A percentile compares a stretch with the other conserved stretches of the same genome.
These are phyloP conservation scores for Desoria tigrina DNA, from an alignment of 2,888 invertebrate species.

Conservation along the genomic window DNA sequence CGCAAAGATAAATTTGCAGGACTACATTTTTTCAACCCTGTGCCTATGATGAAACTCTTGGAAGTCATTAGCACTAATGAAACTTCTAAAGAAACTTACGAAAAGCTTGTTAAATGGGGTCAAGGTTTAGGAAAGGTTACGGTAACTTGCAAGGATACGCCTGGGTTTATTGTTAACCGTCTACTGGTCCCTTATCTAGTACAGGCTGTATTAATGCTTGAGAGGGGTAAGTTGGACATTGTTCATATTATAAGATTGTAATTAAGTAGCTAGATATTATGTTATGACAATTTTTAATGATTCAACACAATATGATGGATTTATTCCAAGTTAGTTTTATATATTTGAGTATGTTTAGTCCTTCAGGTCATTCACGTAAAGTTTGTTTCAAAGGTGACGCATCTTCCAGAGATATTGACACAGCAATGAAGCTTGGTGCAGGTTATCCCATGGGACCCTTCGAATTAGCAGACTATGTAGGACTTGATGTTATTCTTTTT, in stretches of 20 bases:
- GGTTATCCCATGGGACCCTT: slow-evolving; percentile 89
- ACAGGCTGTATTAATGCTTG: slow-evolving; percentile 63
- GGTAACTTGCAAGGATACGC: slow-evolving; percentile 62
- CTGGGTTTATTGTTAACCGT: slow-evolving; percentile 65
- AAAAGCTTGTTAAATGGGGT: slow-evolving; percentile 60
- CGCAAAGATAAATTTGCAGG: slow-evolving; percentile 62
- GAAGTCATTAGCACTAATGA: slow-evolving; percentile 62
- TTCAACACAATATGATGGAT: too few species aligned
- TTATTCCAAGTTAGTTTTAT: too few species aligned
- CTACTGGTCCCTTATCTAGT: slow-evolving; percentile 63
- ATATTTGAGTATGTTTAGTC: too few species aligned
- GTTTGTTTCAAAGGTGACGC: too few species aligned
- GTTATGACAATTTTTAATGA: too few species aligned
- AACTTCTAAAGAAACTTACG: slow-evolving; percentile 60
- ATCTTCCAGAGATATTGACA: slow-evolving; percentile 75
- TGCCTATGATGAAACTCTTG: slow-evolving; percentile 64
- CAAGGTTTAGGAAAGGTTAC: slow-evolving; percentile 61
- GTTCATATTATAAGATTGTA: slow-evolving; percentile 18
- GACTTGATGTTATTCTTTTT: slow-evolving; percentile 74
- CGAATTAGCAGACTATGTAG: slow-evolving; percentile 80
- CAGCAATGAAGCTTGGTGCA: slow-evolving; percentile 86
- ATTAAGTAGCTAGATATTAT: too few species aligned
- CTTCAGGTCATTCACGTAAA: too few species aligned
- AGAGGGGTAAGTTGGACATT: slow-evolving; percentile 57
- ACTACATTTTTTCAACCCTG: slow-evolving; percentile 66